phyloP scores from a whole-genome alignment of 1,140 invertebrate genomes.

The Heliconius hewitsoni region DNA sequence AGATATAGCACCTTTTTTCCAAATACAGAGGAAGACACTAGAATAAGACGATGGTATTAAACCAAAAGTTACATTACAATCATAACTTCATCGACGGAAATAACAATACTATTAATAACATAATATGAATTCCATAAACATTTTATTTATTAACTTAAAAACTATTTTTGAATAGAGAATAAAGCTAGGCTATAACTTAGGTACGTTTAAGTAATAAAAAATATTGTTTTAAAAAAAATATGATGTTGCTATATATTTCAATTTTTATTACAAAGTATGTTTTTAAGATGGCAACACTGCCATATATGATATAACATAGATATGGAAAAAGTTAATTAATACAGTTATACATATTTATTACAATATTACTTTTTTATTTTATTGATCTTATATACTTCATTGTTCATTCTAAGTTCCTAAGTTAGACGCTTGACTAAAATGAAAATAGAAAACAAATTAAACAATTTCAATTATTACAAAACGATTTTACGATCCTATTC shows the following conservation, averaged over 20 bases:
- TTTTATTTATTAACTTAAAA: slow-evolving; percentile 37
- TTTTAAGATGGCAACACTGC: background rate
- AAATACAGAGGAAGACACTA: slow-evolving; percentile 38
- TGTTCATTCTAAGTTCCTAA: slow-evolving; percentile 9
- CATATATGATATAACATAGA: background rate
- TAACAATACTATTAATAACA: slow-evolving; percentile 68
- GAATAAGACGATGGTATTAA: slow-evolving; percentile 26
- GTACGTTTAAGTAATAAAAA: background rate
- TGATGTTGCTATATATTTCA: background rate
- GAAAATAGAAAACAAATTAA: slow-evolving; percentile 71
- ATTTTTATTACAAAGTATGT: background rate
- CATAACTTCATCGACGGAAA: slow-evolving; percentile 59
- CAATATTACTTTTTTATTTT: background rate
- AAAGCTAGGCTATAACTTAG: slow-evolving; percentile 16
- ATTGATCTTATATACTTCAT: background rate
- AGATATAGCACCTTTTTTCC: slow-evolving; percentile 64
- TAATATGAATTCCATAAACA: slow-evolving; percentile 73
- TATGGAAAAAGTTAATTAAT: background rate
- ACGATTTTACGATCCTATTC: slow-evolving; percentile 65
- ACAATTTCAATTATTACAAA: slow-evolving; percentile 36
- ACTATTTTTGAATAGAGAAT: slow-evolving; percentile 40
- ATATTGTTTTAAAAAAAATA: background rate
- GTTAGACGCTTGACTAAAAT: slow-evolving; percentile 63
- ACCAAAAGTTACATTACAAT: slow-evolving; percentile 14
- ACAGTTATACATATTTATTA: background rate